Conservation (phyloP, 2,888 invertebrate species). For the Campaea margaritaria region DNA sequence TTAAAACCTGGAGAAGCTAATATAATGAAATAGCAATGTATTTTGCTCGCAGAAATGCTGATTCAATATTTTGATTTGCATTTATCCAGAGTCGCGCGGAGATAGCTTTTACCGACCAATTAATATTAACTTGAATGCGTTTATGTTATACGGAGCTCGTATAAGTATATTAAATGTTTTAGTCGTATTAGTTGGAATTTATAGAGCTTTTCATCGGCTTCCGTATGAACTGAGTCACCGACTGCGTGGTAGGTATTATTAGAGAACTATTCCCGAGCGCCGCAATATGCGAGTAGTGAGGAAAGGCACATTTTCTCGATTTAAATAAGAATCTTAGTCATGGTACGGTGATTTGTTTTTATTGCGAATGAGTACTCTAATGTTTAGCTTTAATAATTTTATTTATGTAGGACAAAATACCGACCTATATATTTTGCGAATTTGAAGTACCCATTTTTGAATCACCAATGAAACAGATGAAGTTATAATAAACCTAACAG, state of each 20-base stretch:
- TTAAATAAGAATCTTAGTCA: slow-evolving; percentile 22
- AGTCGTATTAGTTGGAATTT: slow-evolving; percentile 66
- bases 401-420: too few relatives aligned
- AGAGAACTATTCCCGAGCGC: slow-evolving; percentile 66
- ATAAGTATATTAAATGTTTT: slow-evolving; percentile 63
- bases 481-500: too few relatives aligned
- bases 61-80: slow-evolving; percentile 34
- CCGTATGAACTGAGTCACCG: slow-evolving; percentile 66
- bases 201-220: slow-evolving; percentile 71
- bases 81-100: slow-evolving; percentile 32
- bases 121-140: slow-evolving; percentile 39
- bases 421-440: too few relatives aligned
- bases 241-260: slow-evolving; percentile 60
- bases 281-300: slow-evolving; percentile 22
- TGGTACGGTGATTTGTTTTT: slow-evolving; percentile 11
- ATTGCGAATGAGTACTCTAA: slow-evolving; percentile 13
- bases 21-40: slow-evolving; percentile 4
- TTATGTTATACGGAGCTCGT: slow-evolving; percentile 24
- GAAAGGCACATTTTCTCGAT: slow-evolving; percentile 18
- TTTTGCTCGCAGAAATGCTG: slow-evolving; percentile 25
- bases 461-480: too few relatives aligned
- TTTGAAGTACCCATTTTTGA: too few relatives aligned
- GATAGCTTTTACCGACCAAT: slow-evolving; percentile 37
- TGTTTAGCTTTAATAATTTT: too few relatives aligned
- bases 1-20: not conserved